Base-by-base conservation (phyloP, 2,797 vertebrate species). In the Urosaurus nigricauda region DNA sequence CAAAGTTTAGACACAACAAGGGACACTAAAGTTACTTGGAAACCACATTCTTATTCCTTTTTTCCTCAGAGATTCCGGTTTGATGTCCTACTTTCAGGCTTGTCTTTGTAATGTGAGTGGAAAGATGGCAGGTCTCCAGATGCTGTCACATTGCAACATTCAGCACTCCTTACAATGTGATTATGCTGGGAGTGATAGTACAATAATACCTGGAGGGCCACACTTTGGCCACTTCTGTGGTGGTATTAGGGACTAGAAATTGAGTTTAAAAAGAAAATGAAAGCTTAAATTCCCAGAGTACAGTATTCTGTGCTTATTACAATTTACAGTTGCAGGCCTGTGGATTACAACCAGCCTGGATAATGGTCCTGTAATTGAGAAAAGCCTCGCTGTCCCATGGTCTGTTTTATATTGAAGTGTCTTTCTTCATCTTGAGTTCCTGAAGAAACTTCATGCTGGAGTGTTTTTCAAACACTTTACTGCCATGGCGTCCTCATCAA, bases 341-440 rank as follows among this genome's bases (percentile, higher is more conserved):
- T 51, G 63, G 51, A 79, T 47, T 58, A 71, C 35, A 43, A 5
- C 24, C 51, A 47, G 78, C 32, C 56, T 56, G 80, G 56, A 19
- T 37, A 29, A 63, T 13, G 21, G 73, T 14, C 37, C 1, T 56
- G 5, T 1, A 74, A 0, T 1, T 0, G 32, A 37, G 0, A 8
- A 2, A 3, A 19, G 47, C 32, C 19, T 60, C 13, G 37, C 17
- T 60, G 14, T 24, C 47, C 17, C 43, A 16, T 0, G 40, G 70
- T 26, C 24, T 73, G 79, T 47, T 68, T 2, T 40, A 35, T 79
- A 0, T 53, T 60, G 87, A n/a, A 51, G 11, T 70, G 3, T 37
- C 43, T 68, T 71, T 60, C 29, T 65, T 80, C 56, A 12, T 24
- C 12, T 56, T 85, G 85, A 14, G 13, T 78, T 14, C 78, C 82